phyloP scores from a whole-genome alignment of 2,797 vertebrate genomes.

The Garrulus glandarius region DNA sequence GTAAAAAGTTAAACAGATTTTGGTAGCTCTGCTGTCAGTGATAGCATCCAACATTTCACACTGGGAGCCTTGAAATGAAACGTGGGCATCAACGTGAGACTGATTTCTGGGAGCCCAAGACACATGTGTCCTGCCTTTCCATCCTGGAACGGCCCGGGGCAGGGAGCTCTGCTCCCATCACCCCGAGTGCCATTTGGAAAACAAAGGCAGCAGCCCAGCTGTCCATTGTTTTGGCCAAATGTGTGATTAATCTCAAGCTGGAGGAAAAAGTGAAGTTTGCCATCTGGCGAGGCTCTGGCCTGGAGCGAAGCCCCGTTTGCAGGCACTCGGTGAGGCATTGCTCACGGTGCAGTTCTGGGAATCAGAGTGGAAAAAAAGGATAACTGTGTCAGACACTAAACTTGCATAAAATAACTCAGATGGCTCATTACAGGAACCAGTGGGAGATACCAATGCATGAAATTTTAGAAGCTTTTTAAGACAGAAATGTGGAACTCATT shows the following conservation, averaged over 20 bases:
- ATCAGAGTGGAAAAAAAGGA: not conserved
- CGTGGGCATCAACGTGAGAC: fast-evolving
- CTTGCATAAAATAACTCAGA: not conserved
- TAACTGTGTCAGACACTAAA: not conserved
- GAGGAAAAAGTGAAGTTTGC: not conserved
- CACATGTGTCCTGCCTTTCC: not conserved
- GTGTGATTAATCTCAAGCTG: not conserved
- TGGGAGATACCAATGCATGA: not conserved
- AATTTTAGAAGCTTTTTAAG: not conserved
- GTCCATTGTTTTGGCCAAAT: not conserved
- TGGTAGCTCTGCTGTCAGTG: not conserved
- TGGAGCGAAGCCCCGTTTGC: not conserved
- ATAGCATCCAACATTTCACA: not conserved
- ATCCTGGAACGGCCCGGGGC: not conserved
- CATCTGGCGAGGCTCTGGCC: not conserved
- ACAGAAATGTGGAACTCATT: not conserved
- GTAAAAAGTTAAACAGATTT: not conserved
- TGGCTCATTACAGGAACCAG: not conserved
- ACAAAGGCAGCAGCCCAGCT: not conserved
- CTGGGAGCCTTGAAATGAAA: not conserved
- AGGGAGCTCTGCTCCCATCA: not conserved
- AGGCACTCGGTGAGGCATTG: not conserved
- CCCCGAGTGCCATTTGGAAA: not conserved
- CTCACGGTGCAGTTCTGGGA: not conserved
- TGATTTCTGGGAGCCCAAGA: not conserved